These are phyloP conservation scores for Acanthococcus lagerstroemiae DNA, from an alignment of 2,888 invertebrate genomes.

Conservation along the genomic window DNA sequence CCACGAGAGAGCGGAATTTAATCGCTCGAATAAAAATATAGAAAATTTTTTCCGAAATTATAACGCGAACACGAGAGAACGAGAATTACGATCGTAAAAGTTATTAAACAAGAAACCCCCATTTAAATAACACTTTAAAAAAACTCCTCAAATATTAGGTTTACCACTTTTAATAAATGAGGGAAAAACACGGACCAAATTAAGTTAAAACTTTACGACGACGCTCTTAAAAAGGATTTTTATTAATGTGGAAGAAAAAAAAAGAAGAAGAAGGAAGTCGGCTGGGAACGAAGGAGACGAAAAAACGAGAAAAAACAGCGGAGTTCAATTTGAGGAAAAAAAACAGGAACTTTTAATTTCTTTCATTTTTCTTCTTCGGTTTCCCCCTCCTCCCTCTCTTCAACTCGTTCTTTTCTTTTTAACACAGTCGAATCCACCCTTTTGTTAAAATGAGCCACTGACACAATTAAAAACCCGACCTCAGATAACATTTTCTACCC, in stretches of 20 bases:
- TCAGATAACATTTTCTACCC: constrained; percentile 29
- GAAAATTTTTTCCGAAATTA: neutral
- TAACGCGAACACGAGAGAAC: neutral
- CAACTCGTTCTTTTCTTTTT: neutral
- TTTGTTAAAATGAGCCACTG: constrained; percentile 31
- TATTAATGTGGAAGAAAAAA: constrained; percentile 12
- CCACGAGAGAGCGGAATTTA: too few relatives aligned
- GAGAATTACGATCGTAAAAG: neutral
- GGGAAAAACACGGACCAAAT: constrained; percentile 19
- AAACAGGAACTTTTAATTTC: constrained; percentile 28
- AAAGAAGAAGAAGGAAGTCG: neutral
- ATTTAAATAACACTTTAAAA: neutral
- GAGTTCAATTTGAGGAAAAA: constrained; percentile 16
- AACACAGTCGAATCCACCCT: constrained; percentile 25
- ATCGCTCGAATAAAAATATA: neutral
- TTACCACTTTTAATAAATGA: constrained; percentile 8
- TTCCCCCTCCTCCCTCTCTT: neutral
- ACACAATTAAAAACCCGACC: constrained; percentile 29
- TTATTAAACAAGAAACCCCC: constrained; percentile 3
- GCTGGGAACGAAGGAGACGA: neutral
- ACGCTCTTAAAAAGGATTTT: neutral
- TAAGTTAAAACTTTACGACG: constrained; percentile 25
- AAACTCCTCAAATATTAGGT: constrained; percentile 1
- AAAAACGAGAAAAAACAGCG: constrained; percentile 14
- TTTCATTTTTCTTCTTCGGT: constrained; percentile 14